Conservation (phyloP, 2,888 invertebrate species). For the Eupithecia pulchellata region DNA sequence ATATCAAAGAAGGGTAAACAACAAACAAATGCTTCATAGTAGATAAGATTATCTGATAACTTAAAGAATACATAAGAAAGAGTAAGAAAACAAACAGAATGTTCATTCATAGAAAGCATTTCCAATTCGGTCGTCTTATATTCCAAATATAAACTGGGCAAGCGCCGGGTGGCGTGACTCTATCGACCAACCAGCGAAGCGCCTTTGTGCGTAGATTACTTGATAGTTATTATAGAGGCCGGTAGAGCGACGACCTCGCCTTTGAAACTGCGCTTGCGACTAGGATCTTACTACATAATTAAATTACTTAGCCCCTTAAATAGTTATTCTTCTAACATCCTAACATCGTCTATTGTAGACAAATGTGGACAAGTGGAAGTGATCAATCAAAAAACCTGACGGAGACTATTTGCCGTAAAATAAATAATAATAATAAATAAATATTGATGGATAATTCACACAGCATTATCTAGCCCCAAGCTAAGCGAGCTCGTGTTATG, state of each 20-base stretch:
- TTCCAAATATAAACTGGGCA: conserved; percentile 77
- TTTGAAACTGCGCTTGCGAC: conserved; percentile 20
- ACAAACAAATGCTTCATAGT: not conserved
- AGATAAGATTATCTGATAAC: not conserved
- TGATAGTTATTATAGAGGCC: conserved; percentile 13
- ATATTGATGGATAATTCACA: no score
- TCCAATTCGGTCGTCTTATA: conserved; percentile 54
- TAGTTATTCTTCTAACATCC: no score
- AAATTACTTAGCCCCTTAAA: not conserved
- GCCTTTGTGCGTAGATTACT: conserved; percentile 33
- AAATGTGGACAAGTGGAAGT: not conserved
- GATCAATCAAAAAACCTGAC: not conserved
- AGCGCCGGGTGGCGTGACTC: conserved; percentile 74
- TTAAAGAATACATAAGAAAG: not conserved
- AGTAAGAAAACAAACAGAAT: not conserved
- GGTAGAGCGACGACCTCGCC: conserved; percentile 71
- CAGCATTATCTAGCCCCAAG: no score
- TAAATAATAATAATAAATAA: no score
- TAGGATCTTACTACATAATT: not conserved
- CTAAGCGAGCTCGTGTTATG: no score
- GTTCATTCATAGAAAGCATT: conserved; percentile 39
- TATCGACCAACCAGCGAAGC: conserved; percentile 64
- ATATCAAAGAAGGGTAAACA: not conserved
- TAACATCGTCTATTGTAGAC: no score
- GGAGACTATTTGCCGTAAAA: no score